Percentiles rank a stretch among this genome's conserved stretches.
Evolutionary conservation across 1,140 invertebrate genomes (phyloP).

Genomic region (Cotesia chilonis): DNA sequence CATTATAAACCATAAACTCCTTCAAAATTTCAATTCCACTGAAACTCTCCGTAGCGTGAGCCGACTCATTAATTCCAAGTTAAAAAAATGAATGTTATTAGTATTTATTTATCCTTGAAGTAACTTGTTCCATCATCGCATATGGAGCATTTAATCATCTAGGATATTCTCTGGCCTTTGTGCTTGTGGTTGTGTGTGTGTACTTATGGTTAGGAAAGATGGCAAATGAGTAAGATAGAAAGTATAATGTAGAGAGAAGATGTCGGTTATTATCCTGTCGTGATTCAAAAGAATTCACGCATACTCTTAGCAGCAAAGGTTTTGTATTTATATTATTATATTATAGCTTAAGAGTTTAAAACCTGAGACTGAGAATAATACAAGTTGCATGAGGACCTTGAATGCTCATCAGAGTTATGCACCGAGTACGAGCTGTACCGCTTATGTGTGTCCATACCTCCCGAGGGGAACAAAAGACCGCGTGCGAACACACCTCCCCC

Average conservation of each 20-base stretch:
- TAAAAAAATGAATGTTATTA: constrained; percentile 31
- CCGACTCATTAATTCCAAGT: constrained; percentile 53
- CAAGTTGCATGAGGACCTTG: not conserved
- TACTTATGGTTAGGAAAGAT: constrained; percentile 6
- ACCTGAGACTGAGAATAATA: not conserved
- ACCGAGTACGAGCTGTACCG: constrained; percentile 17
- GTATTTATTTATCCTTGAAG: too few species aligned
- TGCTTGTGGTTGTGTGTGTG: not conserved
- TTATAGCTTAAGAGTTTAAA: constrained; percentile 3
- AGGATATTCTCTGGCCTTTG: constrained; percentile 21
- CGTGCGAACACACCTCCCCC: constrained; percentile 19
- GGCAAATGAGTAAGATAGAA: not conserved
- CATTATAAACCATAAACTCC: too few species aligned
- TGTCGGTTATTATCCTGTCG: constrained; percentile 37
- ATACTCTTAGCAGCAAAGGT: not conserved
- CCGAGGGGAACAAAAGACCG: constrained; percentile 27
- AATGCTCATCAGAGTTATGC: constrained; percentile 33
- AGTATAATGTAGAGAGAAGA: constrained; percentile 34
- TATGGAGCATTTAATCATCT: constrained; percentile 50
- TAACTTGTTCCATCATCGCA: constrained; percentile 44
- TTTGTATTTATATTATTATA: constrained; percentile 6
- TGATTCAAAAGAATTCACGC: constrained; percentile 26
- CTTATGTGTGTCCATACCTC: constrained; percentile 28
- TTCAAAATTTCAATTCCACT: too few species aligned
- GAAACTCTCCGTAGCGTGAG: constrained; percentile 48